Base-by-base conservation (phyloP, 2,888 invertebrate species). In the Xestia rhomboidea region DNA sequence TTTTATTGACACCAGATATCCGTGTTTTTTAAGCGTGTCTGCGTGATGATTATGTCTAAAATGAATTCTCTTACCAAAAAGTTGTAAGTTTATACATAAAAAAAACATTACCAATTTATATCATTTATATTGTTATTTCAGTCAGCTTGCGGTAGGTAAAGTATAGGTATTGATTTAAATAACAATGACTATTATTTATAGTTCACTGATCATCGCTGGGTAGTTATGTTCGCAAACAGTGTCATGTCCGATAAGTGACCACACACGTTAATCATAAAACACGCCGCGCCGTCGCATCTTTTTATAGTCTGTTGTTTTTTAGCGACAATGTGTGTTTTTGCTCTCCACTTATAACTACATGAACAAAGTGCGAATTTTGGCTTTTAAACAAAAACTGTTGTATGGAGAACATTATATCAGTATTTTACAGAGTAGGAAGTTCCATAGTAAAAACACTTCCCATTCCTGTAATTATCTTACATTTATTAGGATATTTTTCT, bases 181-280 rank as follows among this genome's bases (percentile, higher is more conserved):
- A 76, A 81, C 82, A 76, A 70, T 81, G 67, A 67, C 18, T 70
- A 27, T n/a, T 80, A 81, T 81, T 76, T 70, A 76, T 76, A 80
- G 69, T 54, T 41, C 18, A 27, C 30, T 79, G 34, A 27, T 81
- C 21, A 76, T 69, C 57, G n/a, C 15, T 69, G 21, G 13, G 60
- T 66, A 69, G 34, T 41, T 76, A 67, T 41, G 62, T 46, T 44
- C 4, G 27, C 21, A 68, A 62, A 81, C 70, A 77, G 62, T 49
- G 57, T 68, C 54, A 70, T 77, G 67, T 24, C 49, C 71, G 68
- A 81, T 81, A 77, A 71, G 34, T 30, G 82, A 81, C 82, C 82
- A 77, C 81, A 77, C 81, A 82, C 49, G 82, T 62, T 77, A 44
- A 68, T 63, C 46, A 70, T 73, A 27, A 67, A 73, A 70, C 30